phyloP scores from a whole-genome alignment of 2,797 vertebrate species.

The Morus bassanus region DNA sequence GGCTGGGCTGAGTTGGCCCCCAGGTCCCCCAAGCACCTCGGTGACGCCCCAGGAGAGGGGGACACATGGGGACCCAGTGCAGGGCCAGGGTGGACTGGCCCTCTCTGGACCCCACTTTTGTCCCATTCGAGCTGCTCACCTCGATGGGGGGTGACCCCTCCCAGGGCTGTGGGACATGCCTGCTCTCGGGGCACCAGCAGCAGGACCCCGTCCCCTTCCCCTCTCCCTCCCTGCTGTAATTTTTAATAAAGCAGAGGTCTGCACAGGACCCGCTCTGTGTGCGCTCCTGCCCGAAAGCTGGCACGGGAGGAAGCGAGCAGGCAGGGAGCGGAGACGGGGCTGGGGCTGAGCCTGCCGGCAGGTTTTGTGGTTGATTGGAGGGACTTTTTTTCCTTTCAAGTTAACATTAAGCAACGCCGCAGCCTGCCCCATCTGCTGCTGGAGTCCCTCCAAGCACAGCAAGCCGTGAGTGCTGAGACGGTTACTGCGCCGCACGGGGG shows the following conservation, averaged over 20 bases:
- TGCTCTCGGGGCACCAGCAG: not conserved
- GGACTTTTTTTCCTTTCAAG: not conserved
- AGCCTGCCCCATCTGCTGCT: not conserved
- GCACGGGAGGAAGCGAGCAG: slow-evolving; percentile 28
- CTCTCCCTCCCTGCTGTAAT: not conserved
- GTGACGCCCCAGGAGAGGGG: not conserved
- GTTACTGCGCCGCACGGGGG: not conserved
- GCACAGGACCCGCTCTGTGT: not conserved
- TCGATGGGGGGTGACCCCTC: not conserved
- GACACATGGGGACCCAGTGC: not conserved
- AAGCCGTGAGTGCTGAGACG: not conserved
- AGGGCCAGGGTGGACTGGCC: not conserved
- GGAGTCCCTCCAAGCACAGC: not conserved
- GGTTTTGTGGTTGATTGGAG: not conserved
- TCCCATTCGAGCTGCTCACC: not conserved
- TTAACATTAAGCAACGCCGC: not conserved
- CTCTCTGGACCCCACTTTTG: not conserved
- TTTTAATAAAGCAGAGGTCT: not conserved
- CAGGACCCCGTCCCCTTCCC: not conserved
- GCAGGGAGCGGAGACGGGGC: not conserved
- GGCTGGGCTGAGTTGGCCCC: fast-evolving
- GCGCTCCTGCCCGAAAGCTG: not conserved
- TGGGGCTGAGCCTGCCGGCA: not conserved
- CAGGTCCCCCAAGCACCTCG: fast-evolving
- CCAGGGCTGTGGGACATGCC: not conserved